phyloP scores from a whole-genome alignment of 2,113 vertebrate genomes.

The Hyaena hyaena region DNA sequence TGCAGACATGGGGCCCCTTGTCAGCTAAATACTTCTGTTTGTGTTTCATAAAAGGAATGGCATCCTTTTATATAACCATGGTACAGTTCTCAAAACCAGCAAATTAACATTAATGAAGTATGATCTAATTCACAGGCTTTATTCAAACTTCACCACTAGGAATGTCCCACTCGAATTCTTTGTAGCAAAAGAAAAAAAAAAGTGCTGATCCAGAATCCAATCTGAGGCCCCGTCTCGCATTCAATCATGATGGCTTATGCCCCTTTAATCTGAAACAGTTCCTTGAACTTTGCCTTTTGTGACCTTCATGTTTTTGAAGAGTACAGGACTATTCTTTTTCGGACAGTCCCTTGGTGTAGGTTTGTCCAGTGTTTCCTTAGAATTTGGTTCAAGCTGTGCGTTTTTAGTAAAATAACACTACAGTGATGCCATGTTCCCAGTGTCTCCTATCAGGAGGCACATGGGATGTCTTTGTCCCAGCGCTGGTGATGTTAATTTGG shows the following conservation, averaged over 20 bases:
- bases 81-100: neutral
- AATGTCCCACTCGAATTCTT: neutral
- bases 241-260: neutral
- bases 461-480: neutral
- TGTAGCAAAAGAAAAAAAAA: conserved; percentile 4
- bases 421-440: neutral
- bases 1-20: neutral
- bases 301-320: neutral
- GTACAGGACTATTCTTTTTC: neutral
- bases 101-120: neutral
- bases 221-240: neutral
- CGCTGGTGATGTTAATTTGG: accelerated
- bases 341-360: neutral
- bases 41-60: neutral
- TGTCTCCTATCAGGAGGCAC: accelerated
- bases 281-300: neutral
- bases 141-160: neutral
- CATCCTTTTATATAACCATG: neutral
- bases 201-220: neutral
- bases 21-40: neutral
- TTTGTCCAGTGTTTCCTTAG: neutral
- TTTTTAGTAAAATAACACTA: neutral
- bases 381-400: neutral
- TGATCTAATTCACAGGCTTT: neutral
- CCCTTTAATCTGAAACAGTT: neutral